phyloP scores from a whole-genome alignment of 1,140 invertebrate genomes.

The Orchestia grillus region DNA sequence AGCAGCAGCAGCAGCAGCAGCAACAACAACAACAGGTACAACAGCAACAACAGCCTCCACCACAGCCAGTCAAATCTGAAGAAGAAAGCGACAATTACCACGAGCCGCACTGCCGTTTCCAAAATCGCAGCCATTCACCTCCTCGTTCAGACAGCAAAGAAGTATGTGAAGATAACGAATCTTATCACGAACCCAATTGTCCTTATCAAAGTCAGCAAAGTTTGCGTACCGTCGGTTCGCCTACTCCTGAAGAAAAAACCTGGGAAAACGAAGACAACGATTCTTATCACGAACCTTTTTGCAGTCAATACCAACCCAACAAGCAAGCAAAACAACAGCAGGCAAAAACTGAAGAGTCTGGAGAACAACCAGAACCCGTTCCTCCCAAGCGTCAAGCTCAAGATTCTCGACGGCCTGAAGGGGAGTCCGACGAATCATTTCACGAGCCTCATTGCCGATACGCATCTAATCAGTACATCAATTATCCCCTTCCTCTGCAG shows the following conservation, averaged over 20 bases:
- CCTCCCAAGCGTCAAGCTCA: neutral
- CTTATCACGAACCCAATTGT: constrained; percentile 43
- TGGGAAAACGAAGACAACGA: constrained; percentile 20
- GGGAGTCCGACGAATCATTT: constrained; percentile 15
- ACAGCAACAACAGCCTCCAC: neutral
- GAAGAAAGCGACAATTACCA: constrained; percentile 41
- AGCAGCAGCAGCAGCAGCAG: neutral
- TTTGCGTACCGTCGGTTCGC: neutral
- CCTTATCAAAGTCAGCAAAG: constrained; percentile 42
- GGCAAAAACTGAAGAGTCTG: constrained; percentile 4
- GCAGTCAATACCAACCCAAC: constrained; percentile 43
- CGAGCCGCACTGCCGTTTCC: constrained; percentile 2
- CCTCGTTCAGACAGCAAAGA: constrained; percentile 18
- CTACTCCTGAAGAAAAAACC: neutral
- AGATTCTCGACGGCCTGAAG: neutral
- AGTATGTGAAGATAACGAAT: constrained; percentile 49
- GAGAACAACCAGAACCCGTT: neutral
- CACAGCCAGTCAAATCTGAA: constrained; percentile 8
- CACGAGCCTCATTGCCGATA: constrained; percentile 32
- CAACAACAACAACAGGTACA: constrained; percentile 4
- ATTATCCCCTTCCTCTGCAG: constrained; percentile 37
- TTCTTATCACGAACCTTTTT: constrained; percentile 41
- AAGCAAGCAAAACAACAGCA: constrained; percentile 38
- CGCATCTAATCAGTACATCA: constrained; percentile 46
- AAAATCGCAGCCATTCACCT: constrained; percentile 27